Evolutionary conservation across 37 sponge, comb jelly and placozoan genomes (phyloP), one percentile per base, ranked within the genome.

Genomic region (Oscarella lobularis): DNA sequence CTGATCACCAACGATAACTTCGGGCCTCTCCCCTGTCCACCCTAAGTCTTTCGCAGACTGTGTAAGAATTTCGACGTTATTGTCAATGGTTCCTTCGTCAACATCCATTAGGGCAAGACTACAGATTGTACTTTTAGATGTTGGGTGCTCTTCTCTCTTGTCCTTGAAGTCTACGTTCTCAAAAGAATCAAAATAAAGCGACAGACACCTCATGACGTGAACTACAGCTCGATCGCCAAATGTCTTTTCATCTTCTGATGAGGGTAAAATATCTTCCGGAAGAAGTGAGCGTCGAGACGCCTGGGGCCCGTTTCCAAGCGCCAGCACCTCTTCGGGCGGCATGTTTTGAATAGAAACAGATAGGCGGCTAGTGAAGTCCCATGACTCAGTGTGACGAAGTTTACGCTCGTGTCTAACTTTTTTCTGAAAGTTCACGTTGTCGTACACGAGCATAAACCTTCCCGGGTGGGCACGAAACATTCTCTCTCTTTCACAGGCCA

Each of bases 1-100:
- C 55, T 79, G 80, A 30, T 79, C 80, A 39, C 80, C 80, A n/a
- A 79, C 31, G 31, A 79, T 27, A 68, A 65, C 31, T 20, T 48
- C 14, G 9, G 9, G 60, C 20, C 20, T 48, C 9, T 48, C 60
- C 20, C 60, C 60, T 48, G 9, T 48, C 20, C 9, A 27, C 9
- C 60, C 60, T 27, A 48, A 67, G 69, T 80, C 31, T n/a, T 9
- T 55, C 9, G 60, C 60, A 48, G 74, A 38, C 30, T 73, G 37
- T 34, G 1, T 3, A 0, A 80, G 79, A 9, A 80, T 80, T 5
- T 80, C 81, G 66, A 74, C 74, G 1, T 72, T 80, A 9, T 73
- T 73, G 2, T 54, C 37, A 9, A 37, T 80, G 67, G 67, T 38
- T n/a, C 73, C 74, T 37, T 80, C 81, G 33, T 80, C 74, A 29